These are phyloP conservation scores for Ophion ellenae DNA, from an alignment of 2,888 invertebrate genomes.

Conservation along the genomic window DNA sequence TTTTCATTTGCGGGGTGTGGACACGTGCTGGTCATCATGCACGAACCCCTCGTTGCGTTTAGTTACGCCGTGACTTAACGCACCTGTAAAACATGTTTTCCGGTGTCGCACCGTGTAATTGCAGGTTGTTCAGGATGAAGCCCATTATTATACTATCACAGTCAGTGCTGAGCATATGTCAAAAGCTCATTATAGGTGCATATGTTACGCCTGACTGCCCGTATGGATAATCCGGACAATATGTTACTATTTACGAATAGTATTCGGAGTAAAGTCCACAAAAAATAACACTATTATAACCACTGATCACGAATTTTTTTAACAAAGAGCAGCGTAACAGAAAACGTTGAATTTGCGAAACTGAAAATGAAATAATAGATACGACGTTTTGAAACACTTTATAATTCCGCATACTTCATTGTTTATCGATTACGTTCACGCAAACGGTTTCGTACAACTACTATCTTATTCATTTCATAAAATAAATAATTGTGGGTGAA, in stretches of 20 bases:
- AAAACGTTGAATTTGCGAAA: background rate
- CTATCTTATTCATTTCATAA: background rate
- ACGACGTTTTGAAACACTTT: background rate
- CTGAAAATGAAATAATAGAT: background rate
- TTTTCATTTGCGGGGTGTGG: slow-evolving; percentile 10
- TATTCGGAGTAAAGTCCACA: background rate
- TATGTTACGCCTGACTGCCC: slow-evolving; percentile 52
- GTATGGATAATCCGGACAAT: background rate
- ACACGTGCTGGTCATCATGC: slow-evolving; percentile 51
- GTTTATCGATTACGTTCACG: background rate
- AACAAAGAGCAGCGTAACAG: background rate
- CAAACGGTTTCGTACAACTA: background rate
- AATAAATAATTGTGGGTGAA: background rate
- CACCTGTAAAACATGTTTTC: slow-evolving; percentile 78
- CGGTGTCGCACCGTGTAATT: slow-evolving; percentile 74
- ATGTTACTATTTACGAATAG: slow-evolving; percentile 6
- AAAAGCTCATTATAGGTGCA: slow-evolving; percentile 59
- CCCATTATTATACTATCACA: slow-evolving; percentile 68
- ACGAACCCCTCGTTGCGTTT: slow-evolving; percentile 31
- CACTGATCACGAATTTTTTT: background rate
- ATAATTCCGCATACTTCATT: background rate
- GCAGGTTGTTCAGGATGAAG: slow-evolving; percentile 63
- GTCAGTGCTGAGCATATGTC: slow-evolving; percentile 67
- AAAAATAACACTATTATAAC: background rate
- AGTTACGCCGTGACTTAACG: slow-evolving; percentile 70